Evolutionary conservation across 2,113 vertebrate genomes (phyloP).

Genomic region (Brachyhypopomus gauderio): DNA sequence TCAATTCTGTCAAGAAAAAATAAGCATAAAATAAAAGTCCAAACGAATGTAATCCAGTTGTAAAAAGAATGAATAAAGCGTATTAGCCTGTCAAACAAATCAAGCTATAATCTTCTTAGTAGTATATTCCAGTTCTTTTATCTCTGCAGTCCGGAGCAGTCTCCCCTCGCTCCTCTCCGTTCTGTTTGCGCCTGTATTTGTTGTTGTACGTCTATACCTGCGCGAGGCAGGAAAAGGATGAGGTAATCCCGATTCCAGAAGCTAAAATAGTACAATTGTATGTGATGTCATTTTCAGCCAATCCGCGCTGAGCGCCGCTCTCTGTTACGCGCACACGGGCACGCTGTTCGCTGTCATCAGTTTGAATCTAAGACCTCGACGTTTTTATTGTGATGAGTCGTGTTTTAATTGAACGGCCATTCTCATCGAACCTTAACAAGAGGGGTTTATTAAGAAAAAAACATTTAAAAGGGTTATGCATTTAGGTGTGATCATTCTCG

Average conservation of each 20-base stretch:
- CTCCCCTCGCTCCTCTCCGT: not conserved
- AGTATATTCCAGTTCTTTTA: no score
- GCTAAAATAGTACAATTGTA: conserved; percentile 65
- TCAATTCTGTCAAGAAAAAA: not conserved
- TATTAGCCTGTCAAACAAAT: no score
- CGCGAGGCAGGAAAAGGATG: conserved; percentile 64
- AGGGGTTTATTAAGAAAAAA: no score
- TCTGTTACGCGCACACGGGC: conserved; percentile 52
- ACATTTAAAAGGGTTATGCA: no score
- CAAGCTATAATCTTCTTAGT: no score
- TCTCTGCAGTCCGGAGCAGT: no score
- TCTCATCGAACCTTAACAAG: not conserved
- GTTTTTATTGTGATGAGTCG: conserved; percentile 52
- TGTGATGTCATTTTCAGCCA: conserved; percentile 78
- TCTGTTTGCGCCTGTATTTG: conserved; percentile 36
- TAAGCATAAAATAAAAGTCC: not conserved
- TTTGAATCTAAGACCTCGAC: conserved; percentile 48
- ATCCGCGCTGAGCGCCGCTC: conserved; percentile 57
- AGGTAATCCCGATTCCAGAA: conserved; percentile 69
- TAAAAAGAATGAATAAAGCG: no score
- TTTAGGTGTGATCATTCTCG: no score
- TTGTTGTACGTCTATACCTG: conserved; percentile 60
- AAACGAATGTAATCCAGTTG: no score
- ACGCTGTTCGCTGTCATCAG: conserved; percentile 50
- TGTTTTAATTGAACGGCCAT: conserved; percentile 31